phyloP scores from a whole-genome alignment of 2,797 vertebrate genomes.

The Podargus strigoides region DNA sequence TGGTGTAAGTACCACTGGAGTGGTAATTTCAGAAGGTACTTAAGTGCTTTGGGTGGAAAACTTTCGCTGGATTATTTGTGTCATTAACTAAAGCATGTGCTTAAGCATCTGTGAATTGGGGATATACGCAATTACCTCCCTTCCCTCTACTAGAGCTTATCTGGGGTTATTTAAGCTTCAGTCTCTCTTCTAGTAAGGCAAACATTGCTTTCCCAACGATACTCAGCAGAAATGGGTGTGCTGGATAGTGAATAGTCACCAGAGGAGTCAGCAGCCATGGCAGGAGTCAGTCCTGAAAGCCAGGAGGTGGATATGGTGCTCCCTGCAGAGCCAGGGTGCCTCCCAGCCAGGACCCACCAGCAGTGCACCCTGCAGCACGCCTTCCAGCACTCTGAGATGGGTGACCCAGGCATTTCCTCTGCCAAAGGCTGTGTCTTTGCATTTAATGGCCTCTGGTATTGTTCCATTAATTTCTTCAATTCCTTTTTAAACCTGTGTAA shows the following conservation, averaged over 20 bases:
- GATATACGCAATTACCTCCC: not conserved
- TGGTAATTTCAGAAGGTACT: not conserved
- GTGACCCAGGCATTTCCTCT: not conserved
- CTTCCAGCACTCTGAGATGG: fast-evolving
- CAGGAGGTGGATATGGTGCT: fast-evolving
- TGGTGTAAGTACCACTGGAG: not conserved
- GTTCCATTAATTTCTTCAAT: not conserved
- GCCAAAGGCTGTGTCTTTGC: not conserved
- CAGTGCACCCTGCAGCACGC: not conserved
- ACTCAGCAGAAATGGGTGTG: not conserved
- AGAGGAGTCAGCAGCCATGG: not conserved
- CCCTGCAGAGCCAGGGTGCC: not conserved
- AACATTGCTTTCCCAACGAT: not conserved
- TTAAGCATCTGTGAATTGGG: not conserved
- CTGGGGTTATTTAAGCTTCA: not conserved
- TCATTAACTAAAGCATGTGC: not conserved
- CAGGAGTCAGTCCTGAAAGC: not conserved
- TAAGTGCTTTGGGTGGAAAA: not conserved
- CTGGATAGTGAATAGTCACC: fast-evolving
- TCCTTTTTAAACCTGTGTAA: not conserved
- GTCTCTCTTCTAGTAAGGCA: not conserved
- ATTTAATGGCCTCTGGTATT: not conserved
- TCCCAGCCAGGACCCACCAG: fast-evolving
- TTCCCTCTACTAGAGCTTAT: not conserved
- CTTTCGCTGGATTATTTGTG: not conserved